phyloP scores from a whole-genome alignment of 2,797 vertebrate species.

The Propithecus perrieri region DNA sequence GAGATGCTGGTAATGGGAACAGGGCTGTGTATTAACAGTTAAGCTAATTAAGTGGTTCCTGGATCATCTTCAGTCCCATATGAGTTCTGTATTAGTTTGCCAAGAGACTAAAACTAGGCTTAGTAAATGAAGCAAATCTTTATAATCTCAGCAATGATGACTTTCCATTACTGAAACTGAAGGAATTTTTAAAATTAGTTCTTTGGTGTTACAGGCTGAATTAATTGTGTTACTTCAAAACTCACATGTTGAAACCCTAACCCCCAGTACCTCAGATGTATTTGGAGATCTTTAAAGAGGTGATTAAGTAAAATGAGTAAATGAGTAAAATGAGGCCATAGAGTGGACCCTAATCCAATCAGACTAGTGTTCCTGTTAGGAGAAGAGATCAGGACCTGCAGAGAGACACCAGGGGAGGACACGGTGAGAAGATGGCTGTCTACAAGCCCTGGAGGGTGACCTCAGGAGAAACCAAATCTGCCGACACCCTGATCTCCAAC shows the following conservation, averaged over 20 bases:
- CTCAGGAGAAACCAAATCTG: background rate
- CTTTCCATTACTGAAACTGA: background rate
- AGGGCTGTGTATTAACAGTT: background rate
- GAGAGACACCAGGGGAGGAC: background rate
- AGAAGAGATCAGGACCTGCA: background rate
- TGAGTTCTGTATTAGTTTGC: background rate
- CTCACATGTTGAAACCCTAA: background rate
- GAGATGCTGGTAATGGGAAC: no score
- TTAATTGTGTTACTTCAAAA: background rate
- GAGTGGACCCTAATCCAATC: background rate
- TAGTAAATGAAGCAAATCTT: background rate
- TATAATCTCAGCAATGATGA: background rate
- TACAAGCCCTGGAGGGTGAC: background rate
- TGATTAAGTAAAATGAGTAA: background rate
- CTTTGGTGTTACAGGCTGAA: background rate
- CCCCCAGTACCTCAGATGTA: background rate
- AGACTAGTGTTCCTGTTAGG: background rate
- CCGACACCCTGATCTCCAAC: background rate
- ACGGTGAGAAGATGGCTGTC: fast-evolving
- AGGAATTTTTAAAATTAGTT: background rate
- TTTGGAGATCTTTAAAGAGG: background rate
- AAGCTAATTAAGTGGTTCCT: background rate
- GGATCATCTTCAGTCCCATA: background rate
- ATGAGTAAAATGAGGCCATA: background rate
- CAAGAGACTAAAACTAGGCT: background rate